Conservation (phyloP, 2,888 invertebrate species). For the Pseudolycoriella hygida region DNA sequence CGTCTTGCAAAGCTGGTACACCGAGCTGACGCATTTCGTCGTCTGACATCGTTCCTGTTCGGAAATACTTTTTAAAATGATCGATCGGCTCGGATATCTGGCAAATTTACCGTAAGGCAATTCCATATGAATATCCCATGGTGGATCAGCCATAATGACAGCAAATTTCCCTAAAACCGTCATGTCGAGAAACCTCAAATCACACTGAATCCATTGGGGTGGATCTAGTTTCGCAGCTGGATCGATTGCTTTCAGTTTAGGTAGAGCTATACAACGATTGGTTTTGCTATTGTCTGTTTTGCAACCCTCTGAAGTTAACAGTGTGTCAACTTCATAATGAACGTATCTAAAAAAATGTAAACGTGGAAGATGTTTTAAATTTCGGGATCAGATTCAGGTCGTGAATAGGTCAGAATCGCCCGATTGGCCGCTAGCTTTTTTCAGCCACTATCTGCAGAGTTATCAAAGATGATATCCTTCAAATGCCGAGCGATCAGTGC, state of each 20-base stretch:
- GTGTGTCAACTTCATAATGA: constrained; percentile 87
- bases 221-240: constrained; percentile 56
- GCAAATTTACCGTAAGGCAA: constrained; percentile 79
- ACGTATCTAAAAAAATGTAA: constrained; percentile 74
- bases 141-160: constrained; percentile 97
- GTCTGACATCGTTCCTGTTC: constrained; percentile 71
- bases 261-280: constrained; percentile 11
- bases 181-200: constrained; percentile 45
- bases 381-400: no score
- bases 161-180: constrained; percentile 71
- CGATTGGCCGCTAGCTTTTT: no score
- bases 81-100: no score
- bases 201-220: constrained; percentile 95
- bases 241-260: constrained; percentile 21
- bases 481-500: no score
- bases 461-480: no score
- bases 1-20: constrained; percentile 86
- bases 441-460: no score
- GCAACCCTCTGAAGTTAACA: constrained; percentile 14
- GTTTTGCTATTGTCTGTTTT: constrained; percentile 9
- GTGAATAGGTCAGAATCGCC: no score
- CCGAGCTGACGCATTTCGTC: constrained; percentile 95
- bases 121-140: constrained; percentile 99
- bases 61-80: not conserved
- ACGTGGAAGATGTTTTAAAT: no score